These are phyloP conservation scores for Zygaena filipendulae DNA, from an alignment of 2,888 invertebrate genomes.

Conservation along the genomic window DNA sequence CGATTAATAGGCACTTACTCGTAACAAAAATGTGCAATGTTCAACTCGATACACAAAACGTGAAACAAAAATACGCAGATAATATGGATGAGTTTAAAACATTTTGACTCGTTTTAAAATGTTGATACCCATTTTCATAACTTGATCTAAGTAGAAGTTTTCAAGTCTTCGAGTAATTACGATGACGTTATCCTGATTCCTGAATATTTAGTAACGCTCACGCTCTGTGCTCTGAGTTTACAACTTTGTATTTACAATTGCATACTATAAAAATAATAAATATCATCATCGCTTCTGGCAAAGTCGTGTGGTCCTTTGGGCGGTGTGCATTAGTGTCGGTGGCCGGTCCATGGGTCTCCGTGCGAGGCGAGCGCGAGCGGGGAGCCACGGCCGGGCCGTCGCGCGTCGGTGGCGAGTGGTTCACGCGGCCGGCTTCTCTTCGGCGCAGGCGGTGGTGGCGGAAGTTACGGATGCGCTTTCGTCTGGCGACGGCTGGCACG, in stretches of 20 bases:
- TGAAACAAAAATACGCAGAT: conserved; percentile 58
- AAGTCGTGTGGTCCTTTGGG: conserved; percentile 35
- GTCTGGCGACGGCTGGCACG: conserved; percentile 71
- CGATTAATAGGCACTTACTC: no score
- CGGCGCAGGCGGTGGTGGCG: conserved; percentile 74
- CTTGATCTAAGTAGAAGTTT: no score
- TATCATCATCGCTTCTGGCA: conserved; percentile 49
- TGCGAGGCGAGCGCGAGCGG: conserved; percentile 8
- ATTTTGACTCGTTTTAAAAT: no score
- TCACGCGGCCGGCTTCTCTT: conserved; percentile 74
- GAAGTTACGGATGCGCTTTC: conserved; percentile 75
- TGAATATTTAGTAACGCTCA: conserved; percentile 53
- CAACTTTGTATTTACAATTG: conserved; percentile 58
- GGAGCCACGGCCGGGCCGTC: no score
- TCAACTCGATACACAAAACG: conserved; percentile 55
- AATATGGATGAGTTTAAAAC: conserved; percentile 20
- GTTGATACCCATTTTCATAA: background rate
- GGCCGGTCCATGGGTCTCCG: conserved; percentile 14
- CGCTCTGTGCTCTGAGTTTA: conserved; percentile 53
- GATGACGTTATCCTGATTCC: no score
- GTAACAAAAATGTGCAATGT: conserved; percentile 63
- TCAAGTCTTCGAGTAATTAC: no score
- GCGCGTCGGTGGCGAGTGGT: conserved; percentile 15
- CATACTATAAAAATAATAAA: conserved; percentile 64
- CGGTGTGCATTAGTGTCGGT: conserved; percentile 18